Percentiles rank a stretch among this genome's conserved stretches.
These are phyloP conservation scores for Idaea aversata DNA, from an alignment of 2,888 invertebrate species.

Conservation along the genomic window DNA sequence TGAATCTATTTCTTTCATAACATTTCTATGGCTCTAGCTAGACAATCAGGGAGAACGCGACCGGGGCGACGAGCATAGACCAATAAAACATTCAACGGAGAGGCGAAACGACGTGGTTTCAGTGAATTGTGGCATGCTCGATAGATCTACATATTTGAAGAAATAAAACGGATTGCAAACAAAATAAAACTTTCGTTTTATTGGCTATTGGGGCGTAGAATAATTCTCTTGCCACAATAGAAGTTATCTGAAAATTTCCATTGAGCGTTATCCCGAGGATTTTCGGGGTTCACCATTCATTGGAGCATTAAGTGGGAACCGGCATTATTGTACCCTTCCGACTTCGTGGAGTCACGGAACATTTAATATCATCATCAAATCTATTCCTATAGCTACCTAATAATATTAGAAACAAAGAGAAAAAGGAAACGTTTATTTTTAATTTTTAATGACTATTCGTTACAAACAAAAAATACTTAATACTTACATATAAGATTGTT, in stretches of 20 bases:
- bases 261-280: slow-evolving; percentile 49
- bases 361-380: slow-evolving; percentile 56
- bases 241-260: slow-evolving; percentile 46
- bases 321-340: slow-evolving; percentile 60
- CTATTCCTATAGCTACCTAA: neutral
- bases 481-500: no score
- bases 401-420: neutral
- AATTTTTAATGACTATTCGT: slow-evolving; percentile 4
- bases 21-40: neutral
- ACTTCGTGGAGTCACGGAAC: slow-evolving; percentile 44
- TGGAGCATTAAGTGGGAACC: slow-evolving; percentile 62
- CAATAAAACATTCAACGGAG: neutral
- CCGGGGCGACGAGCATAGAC: neutral
- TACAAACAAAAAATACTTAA: no score
- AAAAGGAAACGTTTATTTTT: slow-evolving; percentile 2
- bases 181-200: neutral
- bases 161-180: neutral
- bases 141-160: neutral
- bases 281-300: slow-evolving; percentile 46
- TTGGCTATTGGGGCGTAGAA: slow-evolving; percentile 10
- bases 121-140: neutral
- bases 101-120: neutral
- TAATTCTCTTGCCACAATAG: slow-evolving; percentile 29
- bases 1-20: neutral
- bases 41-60: neutral